These are phyloP conservation scores for Trichomalopsis sarcophagae DNA, from an alignment of 1,140 invertebrate species.

Conservation along the genomic window DNA sequence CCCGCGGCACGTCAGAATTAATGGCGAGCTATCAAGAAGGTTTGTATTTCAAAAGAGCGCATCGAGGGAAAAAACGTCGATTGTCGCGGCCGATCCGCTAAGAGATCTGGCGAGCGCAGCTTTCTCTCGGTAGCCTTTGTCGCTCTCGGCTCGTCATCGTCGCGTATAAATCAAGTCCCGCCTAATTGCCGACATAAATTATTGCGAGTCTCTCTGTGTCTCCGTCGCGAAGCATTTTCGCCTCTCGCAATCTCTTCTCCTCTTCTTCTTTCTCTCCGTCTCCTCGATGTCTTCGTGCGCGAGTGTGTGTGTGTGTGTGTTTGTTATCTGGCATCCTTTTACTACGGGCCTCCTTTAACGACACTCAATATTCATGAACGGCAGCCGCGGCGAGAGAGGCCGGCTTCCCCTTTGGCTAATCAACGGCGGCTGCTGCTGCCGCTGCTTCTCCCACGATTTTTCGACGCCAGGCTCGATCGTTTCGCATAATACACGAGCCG, in stretches of 20 bases:
- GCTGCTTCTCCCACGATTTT: slow-evolving; percentile 36
- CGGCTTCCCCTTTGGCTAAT: slow-evolving; percentile 42
- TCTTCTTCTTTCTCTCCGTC: slow-evolving; percentile 30
- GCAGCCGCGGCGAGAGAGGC: background rate
- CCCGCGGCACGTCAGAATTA: too few species aligned
- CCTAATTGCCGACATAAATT: slow-evolving; percentile 54
- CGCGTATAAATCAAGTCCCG: slow-evolving; percentile 50
- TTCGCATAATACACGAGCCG: slow-evolving; percentile 8
- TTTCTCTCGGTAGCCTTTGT: slow-evolving; percentile 13
- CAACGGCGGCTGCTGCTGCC: slow-evolving; percentile 10
- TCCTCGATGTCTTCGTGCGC: background rate
- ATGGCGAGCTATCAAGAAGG: too few species aligned
- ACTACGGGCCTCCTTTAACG: slow-evolving; percentile 27
- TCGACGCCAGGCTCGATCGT: background rate
- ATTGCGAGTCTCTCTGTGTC: slow-evolving; percentile 43
- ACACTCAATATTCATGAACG: slow-evolving; percentile 49
- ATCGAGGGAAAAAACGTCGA: background rate
- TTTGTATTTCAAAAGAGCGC: too few species aligned
- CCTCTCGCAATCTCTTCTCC: slow-evolving; percentile 22
- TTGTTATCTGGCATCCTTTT: slow-evolving; percentile 39
- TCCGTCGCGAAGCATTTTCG: slow-evolving; percentile 39
- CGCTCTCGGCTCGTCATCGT: slow-evolving; percentile 44
- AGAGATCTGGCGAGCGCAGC: background rate
- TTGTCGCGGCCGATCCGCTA: background rate
- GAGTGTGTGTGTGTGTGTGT: background rate